Conservation (phyloP, 1,140 invertebrate genomes). For the Diorhabda elongata region DNA sequence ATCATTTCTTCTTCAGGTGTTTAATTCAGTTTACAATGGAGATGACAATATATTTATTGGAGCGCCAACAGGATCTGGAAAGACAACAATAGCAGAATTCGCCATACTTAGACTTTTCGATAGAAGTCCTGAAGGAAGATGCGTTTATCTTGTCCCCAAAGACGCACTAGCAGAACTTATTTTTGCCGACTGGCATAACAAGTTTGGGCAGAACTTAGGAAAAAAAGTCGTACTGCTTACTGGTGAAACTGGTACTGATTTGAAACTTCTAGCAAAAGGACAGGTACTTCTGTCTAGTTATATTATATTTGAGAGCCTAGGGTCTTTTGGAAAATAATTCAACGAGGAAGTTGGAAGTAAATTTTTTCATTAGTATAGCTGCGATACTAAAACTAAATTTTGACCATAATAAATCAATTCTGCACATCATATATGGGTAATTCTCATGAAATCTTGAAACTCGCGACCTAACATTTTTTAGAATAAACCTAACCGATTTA, state of each 20-base stretch:
- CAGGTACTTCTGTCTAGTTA: constrained; percentile 52
- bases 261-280: constrained; percentile 87
- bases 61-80: constrained; percentile 95
- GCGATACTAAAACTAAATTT: too few relatives aligned
- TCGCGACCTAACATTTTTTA: too few relatives aligned
- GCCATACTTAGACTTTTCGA: constrained; percentile 87
- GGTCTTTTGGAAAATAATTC: too few relatives aligned
- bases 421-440: too few relatives aligned
- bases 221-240: constrained; percentile 92
- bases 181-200: constrained; percentile 86
- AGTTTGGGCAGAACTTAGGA: constrained; percentile 76
- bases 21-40: constrained; percentile 97
- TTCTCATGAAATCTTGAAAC: too few relatives aligned
- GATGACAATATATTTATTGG: constrained; percentile 99
- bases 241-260: constrained; percentile 95
- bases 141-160: constrained; percentile 91
- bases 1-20: constrained; percentile 58
- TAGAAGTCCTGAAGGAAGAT: constrained; percentile 66
- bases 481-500: too few relatives aligned
- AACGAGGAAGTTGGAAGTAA: too few relatives aligned
- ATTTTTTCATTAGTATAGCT: too few relatives aligned
- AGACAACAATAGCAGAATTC: constrained; percentile 96
- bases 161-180: constrained; percentile 89
- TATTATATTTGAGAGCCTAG: too few relatives aligned
- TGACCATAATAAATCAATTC: too few relatives aligned